Evolutionary conservation across 2,797 vertebrate genomes (phyloP).

Genomic region (Acanthornis magna): DNA sequence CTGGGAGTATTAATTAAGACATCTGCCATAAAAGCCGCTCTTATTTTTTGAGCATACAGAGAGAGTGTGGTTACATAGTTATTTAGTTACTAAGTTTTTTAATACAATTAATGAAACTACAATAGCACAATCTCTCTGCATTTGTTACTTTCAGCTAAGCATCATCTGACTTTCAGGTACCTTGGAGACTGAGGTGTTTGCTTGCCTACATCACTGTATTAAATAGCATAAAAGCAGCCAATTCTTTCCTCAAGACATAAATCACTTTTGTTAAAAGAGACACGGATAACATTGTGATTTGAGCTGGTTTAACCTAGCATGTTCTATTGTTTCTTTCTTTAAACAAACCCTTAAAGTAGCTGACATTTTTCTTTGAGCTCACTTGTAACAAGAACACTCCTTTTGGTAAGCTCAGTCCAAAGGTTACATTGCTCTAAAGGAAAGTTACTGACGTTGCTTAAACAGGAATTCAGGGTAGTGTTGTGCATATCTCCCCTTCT

Average conservation of each 20-base stretch:
- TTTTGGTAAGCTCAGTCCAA: background rate
- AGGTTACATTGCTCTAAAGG: background rate
- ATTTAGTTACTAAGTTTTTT: background rate
- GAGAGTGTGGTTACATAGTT: background rate
- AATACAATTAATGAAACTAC: background rate
- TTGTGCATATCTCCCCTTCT: background rate
- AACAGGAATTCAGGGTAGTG: background rate
- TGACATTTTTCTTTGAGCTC: background rate
- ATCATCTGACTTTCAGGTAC: background rate
- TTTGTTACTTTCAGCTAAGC: background rate
- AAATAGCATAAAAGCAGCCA: background rate
- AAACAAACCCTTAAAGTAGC: background rate
- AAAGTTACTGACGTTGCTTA: background rate
- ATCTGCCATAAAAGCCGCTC: background rate
- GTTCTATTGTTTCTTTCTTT: background rate
- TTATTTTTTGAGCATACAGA: background rate
- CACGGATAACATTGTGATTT: background rate
- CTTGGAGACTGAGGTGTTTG: background rate
- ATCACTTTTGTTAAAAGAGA: background rate
- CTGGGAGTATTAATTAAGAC: background rate
- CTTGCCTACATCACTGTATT: background rate
- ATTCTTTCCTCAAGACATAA: background rate
- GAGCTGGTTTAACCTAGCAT: background rate
- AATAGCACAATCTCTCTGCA: background rate
- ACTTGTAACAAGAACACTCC: background rate